phyloP scores from a whole-genome alignment of 2,888 invertebrate species.

The Patella caerulea region DNA sequence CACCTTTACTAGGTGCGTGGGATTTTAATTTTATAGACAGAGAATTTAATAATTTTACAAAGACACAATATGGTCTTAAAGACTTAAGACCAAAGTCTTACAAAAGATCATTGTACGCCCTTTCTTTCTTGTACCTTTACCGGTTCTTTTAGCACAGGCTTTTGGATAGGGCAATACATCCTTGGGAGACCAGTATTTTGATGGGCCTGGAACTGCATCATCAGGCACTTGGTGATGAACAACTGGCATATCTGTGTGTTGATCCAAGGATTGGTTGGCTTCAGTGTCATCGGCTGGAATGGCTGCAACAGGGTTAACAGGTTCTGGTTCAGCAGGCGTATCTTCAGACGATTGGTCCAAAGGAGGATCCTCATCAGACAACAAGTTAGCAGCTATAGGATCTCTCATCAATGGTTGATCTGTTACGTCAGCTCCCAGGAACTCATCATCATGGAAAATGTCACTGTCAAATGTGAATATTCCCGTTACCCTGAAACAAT shows the following conservation, averaged over 20 bases:
- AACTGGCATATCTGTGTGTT: no score
- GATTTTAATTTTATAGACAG: no score
- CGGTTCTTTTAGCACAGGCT: neutral
- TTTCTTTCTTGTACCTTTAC: neutral
- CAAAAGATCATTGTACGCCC: neutral
- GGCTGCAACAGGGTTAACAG: no score
- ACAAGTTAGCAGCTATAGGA: neutral
- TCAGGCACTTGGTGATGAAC: no score
- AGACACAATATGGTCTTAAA: no score
- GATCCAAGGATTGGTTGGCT: no score
- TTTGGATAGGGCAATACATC: neutral
- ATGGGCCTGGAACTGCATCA: no score
- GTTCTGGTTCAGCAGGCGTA: neutral
- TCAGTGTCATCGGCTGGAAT: no score
- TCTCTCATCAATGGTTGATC: neutral
- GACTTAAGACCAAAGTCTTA: no score
- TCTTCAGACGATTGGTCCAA: neutral
- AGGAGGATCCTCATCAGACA: neutral
- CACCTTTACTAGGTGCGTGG: no score
- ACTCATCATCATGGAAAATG: neutral
- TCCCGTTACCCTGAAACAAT: neutral
- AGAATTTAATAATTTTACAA: no score
- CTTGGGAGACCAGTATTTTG: neutral
- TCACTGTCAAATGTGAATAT: neutral
- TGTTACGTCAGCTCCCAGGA: neutral